Conservation (phyloP, 2,888 invertebrate species). For the Stenodema calcarata region DNA sequence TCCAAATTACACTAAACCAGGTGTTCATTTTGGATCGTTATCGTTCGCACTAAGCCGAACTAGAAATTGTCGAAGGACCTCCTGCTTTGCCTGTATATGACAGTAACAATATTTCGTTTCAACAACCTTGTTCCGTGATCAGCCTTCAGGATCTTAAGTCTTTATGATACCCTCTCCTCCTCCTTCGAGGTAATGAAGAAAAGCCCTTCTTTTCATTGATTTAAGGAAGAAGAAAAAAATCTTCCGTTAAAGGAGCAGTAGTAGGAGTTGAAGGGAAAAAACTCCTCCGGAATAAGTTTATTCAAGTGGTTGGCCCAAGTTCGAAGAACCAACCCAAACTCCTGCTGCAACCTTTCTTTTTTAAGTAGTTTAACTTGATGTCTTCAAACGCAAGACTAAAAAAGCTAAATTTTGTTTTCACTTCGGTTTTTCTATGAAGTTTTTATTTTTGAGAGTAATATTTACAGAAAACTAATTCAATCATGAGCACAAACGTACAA, state of each 20-base stretch:
- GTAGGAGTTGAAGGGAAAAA: neutral
- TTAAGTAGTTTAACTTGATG: constrained; percentile 17
- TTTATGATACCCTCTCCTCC: neutral
- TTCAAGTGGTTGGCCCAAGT: neutral
- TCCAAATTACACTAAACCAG: too few species aligned
- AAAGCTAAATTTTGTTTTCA: constrained; percentile 10
- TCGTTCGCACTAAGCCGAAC: too few species aligned
- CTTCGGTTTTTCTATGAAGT: neutral
- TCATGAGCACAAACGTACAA: too few species aligned
- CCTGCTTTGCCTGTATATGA: neutral
- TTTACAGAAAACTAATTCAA: too few species aligned
- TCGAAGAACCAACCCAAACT: neutral
- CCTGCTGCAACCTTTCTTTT: neutral
- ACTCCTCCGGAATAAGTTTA: constrained; percentile 4
- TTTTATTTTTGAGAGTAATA: neutral
- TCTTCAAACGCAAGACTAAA: neutral
- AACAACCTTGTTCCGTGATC: neutral
- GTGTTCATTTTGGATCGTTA: too few species aligned
- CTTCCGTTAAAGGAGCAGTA: neutral
- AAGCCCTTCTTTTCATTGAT: neutral
- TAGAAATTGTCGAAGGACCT: too few species aligned
- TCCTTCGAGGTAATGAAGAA: neutral
- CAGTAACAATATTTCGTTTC: neutral
- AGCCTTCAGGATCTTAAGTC: neutral
- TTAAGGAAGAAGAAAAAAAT: neutral